Base-by-base conservation (phyloP, 2,113 vertebrate genomes). In the Pitta sordida region DNA sequence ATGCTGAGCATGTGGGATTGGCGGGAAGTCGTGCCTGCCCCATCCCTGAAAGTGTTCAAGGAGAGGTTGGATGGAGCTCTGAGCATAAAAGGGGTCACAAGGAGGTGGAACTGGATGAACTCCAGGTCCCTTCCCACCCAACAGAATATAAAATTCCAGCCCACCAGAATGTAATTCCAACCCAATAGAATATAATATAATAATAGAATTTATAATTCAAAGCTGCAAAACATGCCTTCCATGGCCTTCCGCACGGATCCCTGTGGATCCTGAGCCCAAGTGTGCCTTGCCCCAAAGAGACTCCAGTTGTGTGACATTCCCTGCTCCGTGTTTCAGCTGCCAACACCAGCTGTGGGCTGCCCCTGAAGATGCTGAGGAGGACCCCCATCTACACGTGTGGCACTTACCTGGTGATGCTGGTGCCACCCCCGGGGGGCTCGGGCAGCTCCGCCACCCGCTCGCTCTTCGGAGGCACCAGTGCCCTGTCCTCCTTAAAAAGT, bases 371-470 rank as follows among this genome's bases (percentile, higher is more conserved):
- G 88, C 96, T 99, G 29, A 97, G 99, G 77, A 99, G 98, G 97
- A 99, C 99, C 1, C 99, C 99, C 0, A 99, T 99, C 95, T 99
- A 99, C 75, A 99, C 99, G 1, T 99, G 99, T 89, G 99, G 99
- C 58, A 99, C 99, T 0, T 99, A 99, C 91, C 91, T 99, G 93
- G 99, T 99, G 93, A 99, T 99, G 98, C 92, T 99, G 95, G 98
- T 99, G n/a, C 99, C 99, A 1, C 98, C 99, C 44, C 99, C 99
- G 1, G 99, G 99, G 48, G 99, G 99, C 5, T 99, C 99, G 39
- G 99, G 99, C 86, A 99, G 99, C 90, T 99, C 99, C n/a, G 99
- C 99, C 58, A 99, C 99, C 3, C 99, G 99, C 51, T 99, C 99
- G 1, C 98, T 99, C 36, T 99, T 99, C 46, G 99, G 99, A 64